Evolutionary conservation across 2,113 vertebrate species (phyloP), one percentile per base, ranked within the genome.

Genomic region (Condylura cristata): DNA sequence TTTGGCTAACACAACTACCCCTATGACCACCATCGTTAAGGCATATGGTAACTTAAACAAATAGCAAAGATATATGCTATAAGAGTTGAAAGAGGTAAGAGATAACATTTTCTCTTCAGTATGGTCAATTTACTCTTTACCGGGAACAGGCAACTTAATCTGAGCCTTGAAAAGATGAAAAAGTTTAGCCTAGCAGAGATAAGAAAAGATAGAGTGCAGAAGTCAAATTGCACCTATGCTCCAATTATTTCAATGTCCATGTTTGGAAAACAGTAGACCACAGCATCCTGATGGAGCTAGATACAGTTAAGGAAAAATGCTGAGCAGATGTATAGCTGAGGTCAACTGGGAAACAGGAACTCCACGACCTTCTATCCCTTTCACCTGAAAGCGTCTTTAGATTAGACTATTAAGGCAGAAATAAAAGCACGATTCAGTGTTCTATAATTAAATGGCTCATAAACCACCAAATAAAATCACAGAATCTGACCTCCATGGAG

Each of bases 341-440:
- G 16, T 91, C 13, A 91, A 22, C 48, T 88, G 20, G n/a, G 26
- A 8, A 72, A 63, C 3, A 68, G 48, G 13, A 91, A 72, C 39
- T 78, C 12, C 16, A 11, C 80, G 22, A 88, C 9, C 24, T 78
- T 71, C 51, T 79, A 39, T 63, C 14, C 17, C 46, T 41, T 88
- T 89, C n/a, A 74, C n/a, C 28, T 22, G 76, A 74, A 85, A 89
- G 79, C 65, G 34, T 51, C 71, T 91, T 8, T 85, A 74, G 48
- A 22, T 44, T 88, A 10, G 16, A 94, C 18, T 94, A 72, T n/a
- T 63, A 79, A 89, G 39, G n/a, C 18, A 85, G 65, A 32, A 28
- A 39, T 84, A n/a, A 74, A 84, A 68, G 7, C 66, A 91, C 91
- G 91, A 91, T 58, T 82, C 4, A 91, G 30, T 88, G 71, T 46